phyloP scores from a whole-genome alignment of 1,140 invertebrate species.

The Araneus ventricosus region DNA sequence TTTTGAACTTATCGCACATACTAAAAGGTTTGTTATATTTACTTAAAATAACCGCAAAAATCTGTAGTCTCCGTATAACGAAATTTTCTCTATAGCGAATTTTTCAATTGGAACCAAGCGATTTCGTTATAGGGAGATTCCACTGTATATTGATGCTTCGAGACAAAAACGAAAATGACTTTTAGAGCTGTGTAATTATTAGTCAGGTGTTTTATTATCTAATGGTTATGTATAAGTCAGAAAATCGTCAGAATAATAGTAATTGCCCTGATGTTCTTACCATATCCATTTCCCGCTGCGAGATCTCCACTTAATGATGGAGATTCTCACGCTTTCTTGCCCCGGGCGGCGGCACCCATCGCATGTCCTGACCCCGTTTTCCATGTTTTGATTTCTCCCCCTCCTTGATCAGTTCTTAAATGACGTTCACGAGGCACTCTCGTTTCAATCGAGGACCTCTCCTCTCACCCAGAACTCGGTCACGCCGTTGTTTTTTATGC shows the following conservation, averaged over 20 bases:
- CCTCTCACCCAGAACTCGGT: neutral
- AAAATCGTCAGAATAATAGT: neutral
- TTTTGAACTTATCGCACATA: too few species aligned
- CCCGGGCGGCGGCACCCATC: neutral
- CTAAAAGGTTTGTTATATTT: too few species aligned
- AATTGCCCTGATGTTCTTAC: neutral
- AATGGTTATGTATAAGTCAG: too few species aligned
- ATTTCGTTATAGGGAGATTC: too few species aligned
- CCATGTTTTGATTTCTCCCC: neutral
- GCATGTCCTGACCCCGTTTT: neutral
- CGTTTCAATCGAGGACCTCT: neutral
- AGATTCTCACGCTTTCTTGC: neutral
- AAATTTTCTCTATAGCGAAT: too few species aligned
- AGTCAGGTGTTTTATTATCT: too few species aligned
- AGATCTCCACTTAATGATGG: neutral
- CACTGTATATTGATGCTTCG: too few species aligned
- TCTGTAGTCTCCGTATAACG: too few species aligned
- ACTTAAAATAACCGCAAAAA: too few species aligned
- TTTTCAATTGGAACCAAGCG: too few species aligned
- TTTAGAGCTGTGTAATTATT: too few species aligned
- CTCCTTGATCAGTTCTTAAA: neutral
- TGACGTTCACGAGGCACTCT: neutral
- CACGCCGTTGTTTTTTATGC: neutral
- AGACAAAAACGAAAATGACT: too few species aligned
- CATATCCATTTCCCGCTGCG: neutral